These are phyloP conservation scores for Ispidina lecontei DNA, from an alignment of 2,797 vertebrate genomes.

Conservation along the genomic window DNA sequence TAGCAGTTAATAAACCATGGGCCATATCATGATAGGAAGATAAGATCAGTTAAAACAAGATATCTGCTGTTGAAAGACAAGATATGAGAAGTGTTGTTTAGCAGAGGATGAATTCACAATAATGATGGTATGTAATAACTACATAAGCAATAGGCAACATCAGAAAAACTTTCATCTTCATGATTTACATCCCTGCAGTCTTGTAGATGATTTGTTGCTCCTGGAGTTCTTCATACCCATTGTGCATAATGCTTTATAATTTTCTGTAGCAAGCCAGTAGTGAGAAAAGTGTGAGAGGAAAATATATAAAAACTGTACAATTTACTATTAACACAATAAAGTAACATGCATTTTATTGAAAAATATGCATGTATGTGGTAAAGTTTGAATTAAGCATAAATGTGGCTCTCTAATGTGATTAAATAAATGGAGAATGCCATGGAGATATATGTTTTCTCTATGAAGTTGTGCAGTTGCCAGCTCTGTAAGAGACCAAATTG, in stretches of 20 bases:
- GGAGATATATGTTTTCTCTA: neutral
- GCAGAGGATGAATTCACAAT: neutral
- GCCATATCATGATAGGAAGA: neutral
- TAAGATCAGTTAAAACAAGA: neutral
- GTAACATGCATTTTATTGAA: neutral
- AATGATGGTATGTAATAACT: neutral
- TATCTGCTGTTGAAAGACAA: neutral
- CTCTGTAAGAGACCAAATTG: neutral
- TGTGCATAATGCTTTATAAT: neutral
- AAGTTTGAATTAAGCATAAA: neutral
- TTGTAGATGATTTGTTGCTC: neutral
- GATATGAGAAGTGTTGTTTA: neutral
- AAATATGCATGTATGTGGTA: neutral
- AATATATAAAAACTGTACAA: neutral
- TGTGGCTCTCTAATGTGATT: neutral
- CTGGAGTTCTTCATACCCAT: neutral
- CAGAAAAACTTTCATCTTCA: neutral
- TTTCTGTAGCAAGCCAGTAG: neutral
- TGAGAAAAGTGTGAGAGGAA: neutral
- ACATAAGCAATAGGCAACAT: neutral
- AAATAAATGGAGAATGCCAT: neutral
- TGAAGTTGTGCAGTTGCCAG: neutral
- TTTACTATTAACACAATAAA: neutral
- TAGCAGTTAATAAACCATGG: too few species aligned
- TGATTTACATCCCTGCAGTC: neutral